Evolutionary conservation across 2,888 invertebrate genomes (phyloP).

Genomic region (Aphodius granarius): DNA sequence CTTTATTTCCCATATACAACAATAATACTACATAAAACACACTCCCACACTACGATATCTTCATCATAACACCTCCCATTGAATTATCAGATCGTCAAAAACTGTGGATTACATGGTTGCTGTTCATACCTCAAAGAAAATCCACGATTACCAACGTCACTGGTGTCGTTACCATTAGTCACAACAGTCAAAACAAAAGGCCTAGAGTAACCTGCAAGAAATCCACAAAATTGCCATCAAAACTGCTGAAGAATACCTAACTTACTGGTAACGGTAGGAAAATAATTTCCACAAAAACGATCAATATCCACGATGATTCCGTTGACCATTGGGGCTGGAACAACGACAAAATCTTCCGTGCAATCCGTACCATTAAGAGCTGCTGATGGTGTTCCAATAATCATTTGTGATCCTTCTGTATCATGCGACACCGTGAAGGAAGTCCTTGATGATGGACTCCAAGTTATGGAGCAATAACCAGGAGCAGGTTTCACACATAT

Average conservation of each 20-base stretch:
- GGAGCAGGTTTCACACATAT: constrained; percentile 71
- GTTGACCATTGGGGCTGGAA: constrained; percentile 64
- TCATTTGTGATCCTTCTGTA: constrained; percentile 62
- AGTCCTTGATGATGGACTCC: constrained; percentile 57
- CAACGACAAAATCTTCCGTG: constrained; percentile 72
- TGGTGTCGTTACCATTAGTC: constrained; percentile 64
- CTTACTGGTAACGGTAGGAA: constrained; percentile 67
- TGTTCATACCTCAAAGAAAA: constrained; percentile 73
- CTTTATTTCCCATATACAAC: no score
- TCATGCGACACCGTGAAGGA: constrained; percentile 75
- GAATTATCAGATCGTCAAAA: not conserved
- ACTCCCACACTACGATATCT: not conserved
- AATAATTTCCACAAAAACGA: constrained; percentile 75
- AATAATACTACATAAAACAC: no score
- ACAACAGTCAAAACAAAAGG: constrained; percentile 77
- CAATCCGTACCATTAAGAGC: constrained; percentile 65
- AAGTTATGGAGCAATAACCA: constrained; percentile 73
- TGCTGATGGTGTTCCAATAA: constrained; percentile 61
- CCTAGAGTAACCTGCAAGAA: constrained; percentile 61
- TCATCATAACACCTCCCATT: not conserved
- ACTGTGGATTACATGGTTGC: constrained; percentile 57
- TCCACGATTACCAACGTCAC: constrained; percentile 75
- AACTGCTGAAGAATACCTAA: constrained; percentile 27
- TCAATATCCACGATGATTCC: constrained; percentile 59
- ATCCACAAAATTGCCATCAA: not conserved